These are phyloP conservation scores for Pristionchus japonicus DNA, from an alignment of 2,888 invertebrate species.

Conservation along the genomic window DNA sequence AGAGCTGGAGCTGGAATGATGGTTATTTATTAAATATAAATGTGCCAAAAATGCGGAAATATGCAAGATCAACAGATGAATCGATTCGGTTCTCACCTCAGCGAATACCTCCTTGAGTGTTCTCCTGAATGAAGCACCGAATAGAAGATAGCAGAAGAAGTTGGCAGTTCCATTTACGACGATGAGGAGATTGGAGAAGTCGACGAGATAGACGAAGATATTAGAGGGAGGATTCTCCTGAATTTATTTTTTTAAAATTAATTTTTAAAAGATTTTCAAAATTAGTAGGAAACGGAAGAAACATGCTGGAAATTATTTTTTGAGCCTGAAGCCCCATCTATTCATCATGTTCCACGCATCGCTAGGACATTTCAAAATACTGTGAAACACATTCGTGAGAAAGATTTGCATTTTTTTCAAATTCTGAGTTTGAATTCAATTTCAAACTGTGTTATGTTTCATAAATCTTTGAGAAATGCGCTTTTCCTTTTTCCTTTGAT, in stretches of 20 bases:
- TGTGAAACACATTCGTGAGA: too few species aligned
- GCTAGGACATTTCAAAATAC: too few species aligned
- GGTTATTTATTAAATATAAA: too few species aligned
- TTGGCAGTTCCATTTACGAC: constrained; percentile 74
- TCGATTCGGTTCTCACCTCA: background rate
- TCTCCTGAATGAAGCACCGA: constrained; percentile 68
- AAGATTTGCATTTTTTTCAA: too few species aligned
- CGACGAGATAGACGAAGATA: constrained; percentile 72
- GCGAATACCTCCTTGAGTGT: constrained; percentile 65
- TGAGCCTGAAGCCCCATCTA: too few species aligned
- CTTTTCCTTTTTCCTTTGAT: too few species aligned
- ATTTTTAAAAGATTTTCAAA: too few species aligned
- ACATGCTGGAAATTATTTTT: background rate
- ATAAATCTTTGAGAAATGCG: background rate
- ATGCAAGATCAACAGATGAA: background rate
- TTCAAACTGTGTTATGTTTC: background rate
- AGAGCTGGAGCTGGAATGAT: constrained; percentile 8
- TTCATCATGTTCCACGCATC: too few species aligned
- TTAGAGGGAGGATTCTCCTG: background rate
- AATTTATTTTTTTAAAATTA: background rate
- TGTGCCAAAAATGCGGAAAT: too few species aligned
- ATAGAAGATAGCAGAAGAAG: constrained; percentile 73
- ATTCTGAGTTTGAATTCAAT: too few species aligned
- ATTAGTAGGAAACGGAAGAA: too few species aligned
- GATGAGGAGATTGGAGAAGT: constrained; percentile 72